Evolutionary conservation across 2,113 vertebrate species (phyloP).

Genomic region (Pagrus major): DNA sequence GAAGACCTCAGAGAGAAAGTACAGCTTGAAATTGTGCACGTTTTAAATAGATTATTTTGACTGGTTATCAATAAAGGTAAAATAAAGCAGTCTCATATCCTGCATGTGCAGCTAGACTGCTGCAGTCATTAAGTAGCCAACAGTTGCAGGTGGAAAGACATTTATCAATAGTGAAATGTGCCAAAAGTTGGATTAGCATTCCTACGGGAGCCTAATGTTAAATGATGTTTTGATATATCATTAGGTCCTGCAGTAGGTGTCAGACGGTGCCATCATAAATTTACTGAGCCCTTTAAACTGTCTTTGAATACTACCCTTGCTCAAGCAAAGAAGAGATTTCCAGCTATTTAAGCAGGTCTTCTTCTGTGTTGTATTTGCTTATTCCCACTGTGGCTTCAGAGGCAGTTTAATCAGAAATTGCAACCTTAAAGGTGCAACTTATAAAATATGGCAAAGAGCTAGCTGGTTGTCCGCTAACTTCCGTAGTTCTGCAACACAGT

Average conservation of each 20-base stretch:
- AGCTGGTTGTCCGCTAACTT: too few relatives aligned
- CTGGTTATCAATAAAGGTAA: not conserved
- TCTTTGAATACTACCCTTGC: too few relatives aligned
- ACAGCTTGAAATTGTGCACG: not conserved
- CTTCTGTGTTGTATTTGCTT: too few relatives aligned
- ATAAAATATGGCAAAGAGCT: too few relatives aligned
- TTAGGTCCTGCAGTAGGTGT: not conserved
- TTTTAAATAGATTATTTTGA: slow-evolving; percentile 2
- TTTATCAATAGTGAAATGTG: not conserved
- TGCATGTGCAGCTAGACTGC: not conserved
- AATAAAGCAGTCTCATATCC: not conserved
- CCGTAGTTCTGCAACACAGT: too few relatives aligned
- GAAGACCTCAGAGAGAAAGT: not conserved
- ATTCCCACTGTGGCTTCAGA: not conserved
- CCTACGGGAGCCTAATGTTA: not conserved
- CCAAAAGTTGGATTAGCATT: not conserved
- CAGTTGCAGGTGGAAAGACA: not conserved
- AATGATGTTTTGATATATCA: not conserved
- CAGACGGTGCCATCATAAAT: not conserved
- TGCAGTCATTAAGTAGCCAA: not conserved
- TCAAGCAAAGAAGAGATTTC: not conserved
- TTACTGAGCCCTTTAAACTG: too few relatives aligned
- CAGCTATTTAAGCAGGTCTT: not conserved
- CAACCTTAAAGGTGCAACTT: not conserved
- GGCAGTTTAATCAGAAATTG: not conserved